These are phyloP conservation scores for Crocidura indochinensis DNA, from an alignment of 2,797 vertebrate species.

Conservation along the genomic window DNA sequence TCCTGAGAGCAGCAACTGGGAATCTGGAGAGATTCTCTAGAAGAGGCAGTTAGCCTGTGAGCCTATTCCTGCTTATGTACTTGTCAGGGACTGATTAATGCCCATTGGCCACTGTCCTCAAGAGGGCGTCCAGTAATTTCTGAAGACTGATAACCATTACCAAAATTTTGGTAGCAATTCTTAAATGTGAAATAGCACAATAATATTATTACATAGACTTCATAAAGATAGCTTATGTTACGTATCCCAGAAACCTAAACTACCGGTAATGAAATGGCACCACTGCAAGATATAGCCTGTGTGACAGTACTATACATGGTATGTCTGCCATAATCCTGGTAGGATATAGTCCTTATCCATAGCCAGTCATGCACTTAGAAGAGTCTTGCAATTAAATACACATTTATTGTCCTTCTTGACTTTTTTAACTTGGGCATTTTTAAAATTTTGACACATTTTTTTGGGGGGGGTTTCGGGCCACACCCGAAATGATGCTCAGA, in stretches of 20 bases:
- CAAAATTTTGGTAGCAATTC: conserved; percentile 46
- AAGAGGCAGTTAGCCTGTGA: neutral
- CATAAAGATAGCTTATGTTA: neutral
- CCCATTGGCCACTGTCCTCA: neutral
- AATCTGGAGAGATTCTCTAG: neutral
- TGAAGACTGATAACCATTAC: neutral
- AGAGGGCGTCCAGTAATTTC: conserved; percentile 1
- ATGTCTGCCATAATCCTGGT: neutral
- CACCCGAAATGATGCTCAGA: no score
- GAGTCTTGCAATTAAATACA: neutral
- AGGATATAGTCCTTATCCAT: neutral
- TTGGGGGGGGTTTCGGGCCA: no score
- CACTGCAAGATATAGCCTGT: neutral
- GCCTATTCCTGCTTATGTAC: neutral
- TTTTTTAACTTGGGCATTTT: neutral
- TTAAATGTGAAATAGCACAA: neutral
- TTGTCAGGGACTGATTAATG: neutral
- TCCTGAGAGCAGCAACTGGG: neutral
- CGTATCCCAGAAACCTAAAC: neutral
- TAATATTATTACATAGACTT: conserved; percentile 24
- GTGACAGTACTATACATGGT: no score
- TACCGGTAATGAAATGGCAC: neutral
- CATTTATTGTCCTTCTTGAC: neutral
- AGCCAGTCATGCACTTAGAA: neutral
- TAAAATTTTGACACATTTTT: conserved; percentile 14